These are phyloP conservation scores for Adineta ricciae DNA, from an alignment of 2,888 invertebrate species.

Conservation along the genomic window DNA sequence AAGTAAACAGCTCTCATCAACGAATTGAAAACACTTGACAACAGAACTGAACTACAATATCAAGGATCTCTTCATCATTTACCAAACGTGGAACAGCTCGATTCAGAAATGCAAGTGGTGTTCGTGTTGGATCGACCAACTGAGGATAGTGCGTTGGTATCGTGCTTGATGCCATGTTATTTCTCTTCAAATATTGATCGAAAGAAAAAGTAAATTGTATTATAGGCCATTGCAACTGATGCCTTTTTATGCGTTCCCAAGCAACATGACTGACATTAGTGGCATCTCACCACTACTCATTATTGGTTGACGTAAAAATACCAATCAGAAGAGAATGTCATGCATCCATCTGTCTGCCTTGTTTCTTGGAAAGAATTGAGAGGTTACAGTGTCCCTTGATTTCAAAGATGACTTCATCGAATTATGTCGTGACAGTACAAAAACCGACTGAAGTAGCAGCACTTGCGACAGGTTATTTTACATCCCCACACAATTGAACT, in stretches of 20 bases:
- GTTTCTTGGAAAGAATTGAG: too few relatives aligned
- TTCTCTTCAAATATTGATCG: neutral
- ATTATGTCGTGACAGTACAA: slow-evolving; percentile 90
- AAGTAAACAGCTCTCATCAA: too few relatives aligned
- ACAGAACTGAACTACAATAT: too few relatives aligned
- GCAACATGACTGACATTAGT: neutral
- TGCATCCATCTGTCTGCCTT: too few relatives aligned
- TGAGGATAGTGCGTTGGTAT: slow-evolving; percentile 49
- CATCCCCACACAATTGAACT: slow-evolving; percentile 83
- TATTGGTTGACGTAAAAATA: neutral
- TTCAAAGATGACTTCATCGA: neutral
- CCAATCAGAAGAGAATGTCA: neutral
- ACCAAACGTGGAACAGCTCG: slow-evolving; percentile 48
- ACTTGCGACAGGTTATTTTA: slow-evolving; percentile 73
- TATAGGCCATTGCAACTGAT: neutral
- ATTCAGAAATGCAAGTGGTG: slow-evolving; percentile 48
- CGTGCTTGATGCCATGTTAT: slow-evolving; percentile 44
- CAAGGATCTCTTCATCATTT: too few relatives aligned
- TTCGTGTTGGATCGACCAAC: slow-evolving; percentile 46
- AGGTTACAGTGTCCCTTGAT: too few relatives aligned
- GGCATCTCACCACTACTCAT: neutral
- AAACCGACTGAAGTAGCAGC: slow-evolving; percentile 85
- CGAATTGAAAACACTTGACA: too few relatives aligned
- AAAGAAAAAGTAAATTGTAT: neutral
- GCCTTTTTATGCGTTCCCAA: neutral